These are phyloP conservation scores for Pogonus chalceus DNA, from an alignment of 1,140 invertebrate species.

Conservation along the genomic window DNA sequence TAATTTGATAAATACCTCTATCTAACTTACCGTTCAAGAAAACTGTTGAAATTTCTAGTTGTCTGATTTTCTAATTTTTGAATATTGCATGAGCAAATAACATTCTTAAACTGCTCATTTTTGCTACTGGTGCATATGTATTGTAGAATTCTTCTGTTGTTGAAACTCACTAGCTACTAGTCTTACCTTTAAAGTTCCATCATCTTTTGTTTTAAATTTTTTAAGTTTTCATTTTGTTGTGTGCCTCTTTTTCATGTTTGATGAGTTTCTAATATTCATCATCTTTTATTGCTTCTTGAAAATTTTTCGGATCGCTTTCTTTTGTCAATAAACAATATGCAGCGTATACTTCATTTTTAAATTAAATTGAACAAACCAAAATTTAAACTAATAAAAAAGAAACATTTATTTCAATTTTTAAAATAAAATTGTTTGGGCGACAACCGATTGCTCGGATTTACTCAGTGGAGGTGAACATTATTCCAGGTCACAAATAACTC, in stretches of 20 bases:
- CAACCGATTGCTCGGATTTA: too few species aligned
- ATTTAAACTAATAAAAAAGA: too few species aligned
- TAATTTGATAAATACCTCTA: slow-evolving; percentile 18
- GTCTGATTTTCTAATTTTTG: slow-evolving; percentile 8
- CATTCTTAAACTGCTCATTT: slow-evolving; percentile 13
- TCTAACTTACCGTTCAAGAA: slow-evolving; percentile 17
- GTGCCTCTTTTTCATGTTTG: slow-evolving; percentile 1
- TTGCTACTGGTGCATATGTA: slow-evolving; percentile 16
- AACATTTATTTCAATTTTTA: too few species aligned
- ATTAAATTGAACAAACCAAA: too few species aligned
- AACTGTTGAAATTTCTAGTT: slow-evolving; percentile 16
- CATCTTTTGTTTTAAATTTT: background rate
- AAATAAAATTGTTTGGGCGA: too few species aligned
- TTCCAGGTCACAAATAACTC: too few species aligned
- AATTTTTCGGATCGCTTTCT: background rate
- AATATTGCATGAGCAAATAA: slow-evolving; percentile 8
- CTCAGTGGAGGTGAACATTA: too few species aligned
- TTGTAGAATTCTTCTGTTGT: slow-evolving; percentile 8
- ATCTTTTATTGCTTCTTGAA: background rate
- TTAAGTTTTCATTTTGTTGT: background rate
- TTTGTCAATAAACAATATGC: background rate
- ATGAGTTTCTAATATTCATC: background rate
- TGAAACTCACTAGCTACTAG: slow-evolving; percentile 20
- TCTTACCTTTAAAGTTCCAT: slow-evolving; percentile 17
- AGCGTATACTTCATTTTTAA: background rate